These are phyloP conservation scores for Microtus obscurus DNA, from an alignment of 2,797 vertebrate species.

Conservation along the genomic window DNA sequence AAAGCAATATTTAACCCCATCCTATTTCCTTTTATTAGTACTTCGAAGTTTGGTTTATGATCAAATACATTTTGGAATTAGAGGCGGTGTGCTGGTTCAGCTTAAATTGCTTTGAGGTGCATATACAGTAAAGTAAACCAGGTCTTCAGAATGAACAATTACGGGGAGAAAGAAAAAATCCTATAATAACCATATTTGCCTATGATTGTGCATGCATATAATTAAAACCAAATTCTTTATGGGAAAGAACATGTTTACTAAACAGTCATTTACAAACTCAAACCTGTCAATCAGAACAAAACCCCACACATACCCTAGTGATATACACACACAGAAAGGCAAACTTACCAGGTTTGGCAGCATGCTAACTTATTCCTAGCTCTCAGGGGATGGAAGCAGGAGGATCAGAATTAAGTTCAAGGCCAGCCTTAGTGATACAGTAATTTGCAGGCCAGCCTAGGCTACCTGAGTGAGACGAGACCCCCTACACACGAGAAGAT, in stretches of 20 bases:
- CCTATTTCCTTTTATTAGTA: background rate
- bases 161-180: background rate
- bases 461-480: background rate
- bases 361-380: background rate
- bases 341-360: background rate
- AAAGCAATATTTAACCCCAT: background rate
- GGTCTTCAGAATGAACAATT: background rate
- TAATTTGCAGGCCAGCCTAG: background rate
- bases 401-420: background rate
- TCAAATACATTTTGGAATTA: background rate
- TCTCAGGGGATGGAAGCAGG: background rate
- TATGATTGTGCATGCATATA: background rate
- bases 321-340: background rate
- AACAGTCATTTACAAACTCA: background rate
- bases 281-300: background rate
- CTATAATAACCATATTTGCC: background rate
- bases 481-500: background rate
- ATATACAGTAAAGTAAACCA: background rate
- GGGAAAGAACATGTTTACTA: background rate
- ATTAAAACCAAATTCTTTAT: background rate
- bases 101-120: background rate
- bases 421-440: background rate
- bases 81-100: background rate
- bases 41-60: background rate
- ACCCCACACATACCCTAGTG: background rate